Conservation (phyloP, 2,888 invertebrate species). For the Drosophila stalkeri region DNA sequence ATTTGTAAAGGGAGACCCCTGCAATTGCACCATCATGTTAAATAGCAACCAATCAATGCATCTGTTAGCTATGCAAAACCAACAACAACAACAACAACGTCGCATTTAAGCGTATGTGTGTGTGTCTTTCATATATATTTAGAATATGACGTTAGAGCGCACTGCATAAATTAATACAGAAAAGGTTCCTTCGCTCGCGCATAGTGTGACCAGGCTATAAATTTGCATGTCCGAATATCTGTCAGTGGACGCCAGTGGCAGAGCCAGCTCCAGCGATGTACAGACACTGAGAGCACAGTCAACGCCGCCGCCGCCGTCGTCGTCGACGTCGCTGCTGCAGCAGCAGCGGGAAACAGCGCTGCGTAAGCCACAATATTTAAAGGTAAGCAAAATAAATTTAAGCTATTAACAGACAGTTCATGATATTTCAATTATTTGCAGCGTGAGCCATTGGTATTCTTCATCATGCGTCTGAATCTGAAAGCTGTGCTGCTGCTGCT, state of each 20-base stretch:
- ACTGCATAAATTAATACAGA: slow-evolving; percentile 21
- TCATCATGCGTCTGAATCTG: slow-evolving; percentile 92
- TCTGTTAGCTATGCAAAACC: slow-evolving; percentile 18
- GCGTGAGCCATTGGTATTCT: slow-evolving; percentile 85
- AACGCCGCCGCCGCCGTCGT: slow-evolving; percentile 1
- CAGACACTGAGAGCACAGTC: slow-evolving; percentile 30
- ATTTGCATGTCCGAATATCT: slow-evolving; percentile 64
- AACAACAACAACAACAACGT: slow-evolving; percentile 1
- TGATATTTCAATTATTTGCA: slow-evolving; percentile 40
- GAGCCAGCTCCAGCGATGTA: slow-evolving; percentile 27
- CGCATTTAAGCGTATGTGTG: neutral
- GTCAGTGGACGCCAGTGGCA: slow-evolving; percentile 39
- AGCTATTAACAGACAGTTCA: neutral
- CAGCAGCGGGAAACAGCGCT: slow-evolving; percentile 23
- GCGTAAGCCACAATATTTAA: slow-evolving; percentile 45
- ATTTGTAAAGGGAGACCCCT: slow-evolving; percentile 17
- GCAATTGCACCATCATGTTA: slow-evolving; percentile 15
- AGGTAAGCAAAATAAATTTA: slow-evolving; percentile 35
- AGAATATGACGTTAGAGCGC: slow-evolving; percentile 59
- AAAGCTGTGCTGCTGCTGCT: slow-evolving; percentile 90
- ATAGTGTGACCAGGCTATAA: slow-evolving; percentile 45
- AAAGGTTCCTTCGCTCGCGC: slow-evolving; percentile 18
- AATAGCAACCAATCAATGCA: slow-evolving; percentile 26
- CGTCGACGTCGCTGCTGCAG: neutral
- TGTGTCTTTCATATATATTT: slow-evolving; percentile 40